Evolutionary conservation across 2,113 vertebrate genomes (phyloP).

Genomic region (Condylura cristata): DNA sequence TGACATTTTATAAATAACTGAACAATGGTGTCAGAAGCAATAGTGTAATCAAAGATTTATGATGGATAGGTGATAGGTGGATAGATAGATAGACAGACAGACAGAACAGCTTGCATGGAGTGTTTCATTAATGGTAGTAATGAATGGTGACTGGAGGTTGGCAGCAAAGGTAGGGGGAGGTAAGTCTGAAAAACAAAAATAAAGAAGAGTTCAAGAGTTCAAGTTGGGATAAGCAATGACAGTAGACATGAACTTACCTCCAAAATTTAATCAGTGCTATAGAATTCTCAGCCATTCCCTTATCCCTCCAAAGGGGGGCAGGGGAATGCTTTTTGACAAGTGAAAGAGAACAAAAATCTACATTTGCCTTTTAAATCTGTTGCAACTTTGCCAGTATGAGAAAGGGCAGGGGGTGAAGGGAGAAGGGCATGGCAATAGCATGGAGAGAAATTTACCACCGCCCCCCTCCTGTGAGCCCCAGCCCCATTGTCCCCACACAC

Average conservation of each 20-base stretch:
- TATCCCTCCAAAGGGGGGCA: background rate
- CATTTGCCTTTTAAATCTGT: constrained; percentile 9
- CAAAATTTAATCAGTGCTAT: background rate
- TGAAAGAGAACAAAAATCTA: background rate
- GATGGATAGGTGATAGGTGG: too few species aligned
- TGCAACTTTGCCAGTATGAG: constrained; percentile 3
- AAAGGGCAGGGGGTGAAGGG: background rate
- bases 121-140: background rate
- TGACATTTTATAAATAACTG: background rate
- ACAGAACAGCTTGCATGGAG: background rate
- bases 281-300: background rate
- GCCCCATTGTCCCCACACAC: background rate
- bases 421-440: background rate
- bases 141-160: background rate
- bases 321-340: background rate
- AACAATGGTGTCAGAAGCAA: background rate
- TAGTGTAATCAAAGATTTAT: background rate
- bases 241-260: background rate
- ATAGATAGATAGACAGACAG: too few species aligned
- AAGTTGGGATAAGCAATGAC: background rate
- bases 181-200: background rate
- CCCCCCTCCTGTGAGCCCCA: too few species aligned
- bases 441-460: constrained; percentile 25
- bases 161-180: background rate
- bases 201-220: background rate